Conservation (phyloP, 2,888 invertebrate genomes). For the Watsonalla binaria region DNA sequence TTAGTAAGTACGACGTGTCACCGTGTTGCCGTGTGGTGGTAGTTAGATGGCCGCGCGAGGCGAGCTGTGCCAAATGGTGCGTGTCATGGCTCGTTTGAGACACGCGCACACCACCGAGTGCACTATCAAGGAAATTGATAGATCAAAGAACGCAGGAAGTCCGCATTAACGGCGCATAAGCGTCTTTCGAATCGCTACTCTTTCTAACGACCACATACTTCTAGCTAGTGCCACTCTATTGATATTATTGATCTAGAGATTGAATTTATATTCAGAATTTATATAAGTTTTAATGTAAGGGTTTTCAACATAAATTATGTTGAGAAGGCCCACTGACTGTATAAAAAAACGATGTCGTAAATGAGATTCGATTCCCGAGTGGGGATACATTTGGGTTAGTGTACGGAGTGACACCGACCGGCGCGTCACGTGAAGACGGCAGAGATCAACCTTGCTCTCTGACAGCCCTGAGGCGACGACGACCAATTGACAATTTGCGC, state of each 20-base stretch:
- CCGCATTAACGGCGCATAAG: conserved; percentile 59
- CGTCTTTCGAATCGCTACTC: conserved; percentile 49
- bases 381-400: conserved; percentile 20
- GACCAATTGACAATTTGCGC: conserved; percentile 72
- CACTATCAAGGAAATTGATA: conserved; percentile 66
- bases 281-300: no score
- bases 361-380: not conserved
- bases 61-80: conserved; percentile 46
- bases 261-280: not conserved
- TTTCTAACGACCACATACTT: conserved; percentile 23
- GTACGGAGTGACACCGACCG: conserved; percentile 22
- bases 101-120: conserved; percentile 47
- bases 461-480: conserved; percentile 58
- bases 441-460: conserved; percentile 48
- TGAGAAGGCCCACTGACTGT: no score
- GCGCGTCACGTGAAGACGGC: conserved; percentile 43
- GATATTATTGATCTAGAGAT: not conserved
- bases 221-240: not conserved
- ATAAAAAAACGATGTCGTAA: no score
- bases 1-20: conserved; percentile 46
- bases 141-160: conserved; percentile 70
- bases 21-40: conserved; percentile 11
- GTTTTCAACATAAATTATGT: no score
- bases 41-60: conserved; percentile 8
- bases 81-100: conserved; percentile 50